Percentiles rank a stretch among this genome's conserved stretches.
Conservation (phyloP, 1,140 invertebrate genomes). For the Teleopsis dalmanni region DNA sequence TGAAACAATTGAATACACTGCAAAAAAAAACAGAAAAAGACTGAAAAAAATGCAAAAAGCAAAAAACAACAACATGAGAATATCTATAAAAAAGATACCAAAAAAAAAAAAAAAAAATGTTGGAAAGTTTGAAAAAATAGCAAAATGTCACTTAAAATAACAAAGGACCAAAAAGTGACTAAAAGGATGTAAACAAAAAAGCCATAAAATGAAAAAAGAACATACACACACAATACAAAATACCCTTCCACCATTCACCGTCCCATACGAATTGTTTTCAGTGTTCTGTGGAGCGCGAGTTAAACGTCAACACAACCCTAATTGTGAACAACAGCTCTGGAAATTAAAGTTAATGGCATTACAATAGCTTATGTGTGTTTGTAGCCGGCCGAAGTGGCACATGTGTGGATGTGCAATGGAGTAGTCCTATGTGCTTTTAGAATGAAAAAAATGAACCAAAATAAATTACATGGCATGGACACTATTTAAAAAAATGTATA, state of each 20-base stretch:
- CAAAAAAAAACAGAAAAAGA: not conserved
- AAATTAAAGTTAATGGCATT: conserved; percentile 12
- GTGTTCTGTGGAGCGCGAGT: too few relatives aligned
- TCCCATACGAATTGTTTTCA: too few relatives aligned
- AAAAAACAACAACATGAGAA: not conserved
- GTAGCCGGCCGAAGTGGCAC: too few relatives aligned
- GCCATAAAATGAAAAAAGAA: too few relatives aligned
- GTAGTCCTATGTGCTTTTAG: too few relatives aligned
- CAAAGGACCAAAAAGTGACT: conserved; percentile 10
- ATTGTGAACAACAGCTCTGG: conserved; percentile 10
- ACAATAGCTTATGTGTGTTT: conserved; percentile 10
- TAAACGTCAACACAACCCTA: conserved; percentile 4
- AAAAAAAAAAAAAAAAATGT: not conserved
- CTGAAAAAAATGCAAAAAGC: not conserved
- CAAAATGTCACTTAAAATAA: conserved; percentile 7
- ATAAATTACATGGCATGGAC: too few relatives aligned
- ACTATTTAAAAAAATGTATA: too few relatives aligned
- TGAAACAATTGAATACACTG: conserved; percentile 10
- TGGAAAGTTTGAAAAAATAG: conserved; percentile 6
- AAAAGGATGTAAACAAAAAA: not conserved
- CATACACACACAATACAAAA: too few relatives aligned
- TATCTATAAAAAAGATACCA: not conserved
- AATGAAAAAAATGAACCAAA: too few relatives aligned
- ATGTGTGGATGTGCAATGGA: too few relatives aligned
- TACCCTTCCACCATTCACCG: too few relatives aligned